Conservation (phyloP, 2,113 vertebrate genomes). For the Rhea americana region DNA sequence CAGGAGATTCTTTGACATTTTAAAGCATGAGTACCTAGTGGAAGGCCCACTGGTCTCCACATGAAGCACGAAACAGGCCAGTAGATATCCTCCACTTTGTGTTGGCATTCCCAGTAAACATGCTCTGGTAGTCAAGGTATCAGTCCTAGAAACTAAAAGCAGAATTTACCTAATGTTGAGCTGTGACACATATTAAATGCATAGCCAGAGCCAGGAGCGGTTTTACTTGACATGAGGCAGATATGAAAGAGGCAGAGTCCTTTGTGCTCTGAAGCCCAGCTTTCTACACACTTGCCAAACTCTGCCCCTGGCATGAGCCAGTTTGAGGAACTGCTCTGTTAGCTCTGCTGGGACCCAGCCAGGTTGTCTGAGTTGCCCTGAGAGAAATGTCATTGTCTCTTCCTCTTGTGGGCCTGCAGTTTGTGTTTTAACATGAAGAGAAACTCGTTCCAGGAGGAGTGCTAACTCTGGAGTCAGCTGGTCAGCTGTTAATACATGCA, state of each 20-base stretch:
- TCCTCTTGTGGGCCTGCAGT: not conserved
- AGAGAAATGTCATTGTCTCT: not conserved
- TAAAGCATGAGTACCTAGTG: not conserved
- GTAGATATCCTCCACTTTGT: not conserved
- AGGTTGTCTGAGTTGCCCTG: not conserved
- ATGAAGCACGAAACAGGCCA: not conserved
- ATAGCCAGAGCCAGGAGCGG: not conserved
- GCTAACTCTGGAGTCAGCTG: rapidly evolving
- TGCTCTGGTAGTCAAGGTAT: rapidly evolving
- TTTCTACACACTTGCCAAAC: not conserved
- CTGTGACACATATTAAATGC: not conserved
- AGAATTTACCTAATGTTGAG: not conserved
- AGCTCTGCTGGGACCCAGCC: not conserved
- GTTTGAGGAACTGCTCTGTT: not conserved
- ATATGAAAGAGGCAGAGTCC: not conserved
- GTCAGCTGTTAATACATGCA: not conserved
- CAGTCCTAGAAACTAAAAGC: not conserved
- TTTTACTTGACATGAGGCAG: not conserved
- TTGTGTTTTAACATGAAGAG: not conserved
- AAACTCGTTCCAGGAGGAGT: not conserved
- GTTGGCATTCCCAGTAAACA: not conserved
- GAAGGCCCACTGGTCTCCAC: not conserved
- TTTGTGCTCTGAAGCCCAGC: not conserved
- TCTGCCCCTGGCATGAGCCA: not conserved
- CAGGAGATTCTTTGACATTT: not conserved